Conservation (phyloP, 2,797 vertebrate genomes). For the Rhynchotus rufescens region DNA sequence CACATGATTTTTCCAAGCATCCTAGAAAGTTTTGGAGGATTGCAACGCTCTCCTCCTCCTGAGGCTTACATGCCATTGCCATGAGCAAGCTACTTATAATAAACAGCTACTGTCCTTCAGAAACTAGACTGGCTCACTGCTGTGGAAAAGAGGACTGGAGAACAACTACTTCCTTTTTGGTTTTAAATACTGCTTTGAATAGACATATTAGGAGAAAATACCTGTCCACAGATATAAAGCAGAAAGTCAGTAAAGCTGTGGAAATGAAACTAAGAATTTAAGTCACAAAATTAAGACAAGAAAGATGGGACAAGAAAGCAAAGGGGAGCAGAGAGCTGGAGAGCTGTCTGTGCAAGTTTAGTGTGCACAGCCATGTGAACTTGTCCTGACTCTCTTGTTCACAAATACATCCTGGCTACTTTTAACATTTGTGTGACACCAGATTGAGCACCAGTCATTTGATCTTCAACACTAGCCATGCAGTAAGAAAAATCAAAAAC, state of each 20-base stretch:
- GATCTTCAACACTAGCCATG: background rate
- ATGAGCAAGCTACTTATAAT: background rate
- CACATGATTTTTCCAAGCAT: background rate
- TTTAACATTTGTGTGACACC: background rate
- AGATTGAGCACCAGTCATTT: background rate
- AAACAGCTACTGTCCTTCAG: background rate
- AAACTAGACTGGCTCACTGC: background rate
- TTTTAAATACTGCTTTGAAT: background rate
- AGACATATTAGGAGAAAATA: background rate
- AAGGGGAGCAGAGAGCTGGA: background rate
- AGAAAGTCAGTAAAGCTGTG: background rate
- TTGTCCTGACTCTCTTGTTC: background rate
- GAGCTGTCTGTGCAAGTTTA: background rate
- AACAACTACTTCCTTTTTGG: background rate
- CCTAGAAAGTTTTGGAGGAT: background rate
- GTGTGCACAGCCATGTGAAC: background rate
- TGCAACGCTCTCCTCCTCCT: background rate
- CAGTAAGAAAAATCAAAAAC: background rate
- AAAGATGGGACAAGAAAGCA: background rate
- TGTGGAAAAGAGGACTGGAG: background rate
- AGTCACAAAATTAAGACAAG: background rate
- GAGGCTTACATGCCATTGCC: background rate
- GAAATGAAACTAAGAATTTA: background rate
- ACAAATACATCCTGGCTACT: background rate
- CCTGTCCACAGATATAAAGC: background rate